Conservation (phyloP, 2,797 vertebrate genomes). For the Peromyscus aztecus region DNA sequence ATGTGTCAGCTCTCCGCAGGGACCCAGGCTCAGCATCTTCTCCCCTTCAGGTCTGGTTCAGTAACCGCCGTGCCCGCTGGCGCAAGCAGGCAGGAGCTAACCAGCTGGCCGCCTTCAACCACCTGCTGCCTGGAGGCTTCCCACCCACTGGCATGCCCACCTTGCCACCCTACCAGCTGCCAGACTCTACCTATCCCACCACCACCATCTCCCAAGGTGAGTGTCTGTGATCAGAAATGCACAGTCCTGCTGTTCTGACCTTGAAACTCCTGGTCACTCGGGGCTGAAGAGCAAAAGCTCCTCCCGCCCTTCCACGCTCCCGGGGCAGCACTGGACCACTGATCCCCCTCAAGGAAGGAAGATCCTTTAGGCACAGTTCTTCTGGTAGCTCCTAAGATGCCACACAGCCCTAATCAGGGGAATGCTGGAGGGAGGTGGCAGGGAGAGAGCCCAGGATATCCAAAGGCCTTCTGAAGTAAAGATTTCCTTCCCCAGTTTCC, state of each 20-base stretch:
- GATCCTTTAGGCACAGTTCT: neutral
- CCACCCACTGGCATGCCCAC: conserved; percentile 96
- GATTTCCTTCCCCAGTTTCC: neutral
- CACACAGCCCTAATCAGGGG: neutral
- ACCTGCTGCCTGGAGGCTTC: conserved; percentile 97
- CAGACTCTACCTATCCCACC: conserved; percentile 94
- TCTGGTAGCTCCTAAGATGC: neutral
- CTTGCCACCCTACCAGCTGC: conserved; percentile 97
- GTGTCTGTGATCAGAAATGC: neutral
- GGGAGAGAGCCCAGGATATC: neutral
- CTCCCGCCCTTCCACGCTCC: neutral
- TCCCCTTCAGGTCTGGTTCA: conserved; percentile 96
- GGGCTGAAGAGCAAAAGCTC: neutral
- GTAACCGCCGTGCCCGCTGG: conserved; percentile 97
- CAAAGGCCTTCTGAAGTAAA: neutral
- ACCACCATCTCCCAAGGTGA: conserved; percentile 96
- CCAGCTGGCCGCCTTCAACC: conserved; percentile 98
- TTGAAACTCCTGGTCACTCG: neutral
- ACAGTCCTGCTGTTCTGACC: neutral
- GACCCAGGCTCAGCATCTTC: neutral
- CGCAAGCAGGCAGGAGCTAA: conserved; percentile 98
- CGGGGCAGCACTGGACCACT: neutral
- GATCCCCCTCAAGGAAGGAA: neutral
- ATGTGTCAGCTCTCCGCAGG: fast-evolving
- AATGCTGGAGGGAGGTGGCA: neutral